Evolutionary conservation across 1,140 invertebrate genomes (phyloP), one percentile per base, ranked within the genome.

Genomic region (Diploscapter pachys): DNA sequence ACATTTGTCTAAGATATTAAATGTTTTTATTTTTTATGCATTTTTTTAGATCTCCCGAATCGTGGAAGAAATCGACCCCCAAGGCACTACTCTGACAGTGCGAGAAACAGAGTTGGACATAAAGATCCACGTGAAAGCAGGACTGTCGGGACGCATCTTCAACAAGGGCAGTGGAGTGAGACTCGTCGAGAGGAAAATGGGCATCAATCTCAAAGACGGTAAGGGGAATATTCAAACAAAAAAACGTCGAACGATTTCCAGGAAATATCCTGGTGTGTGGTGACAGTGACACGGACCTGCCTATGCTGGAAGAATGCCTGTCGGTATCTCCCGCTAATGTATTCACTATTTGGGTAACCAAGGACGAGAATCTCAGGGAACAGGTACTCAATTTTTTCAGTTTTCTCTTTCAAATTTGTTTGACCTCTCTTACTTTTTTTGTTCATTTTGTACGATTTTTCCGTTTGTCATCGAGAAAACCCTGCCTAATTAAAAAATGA

Each of bases 111-210:
- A 85, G 50, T 85, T 81, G 6, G 83, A 85, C 70, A 76, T 86
- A 13, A 85, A 85, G 61, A 81, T 86, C 51, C 80, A 82, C 59
- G 66, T 84, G 54, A 85, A 82, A 72, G 83, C 75, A 48, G 64
- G 57, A 6, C 49, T 76, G 11, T 66, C n/a, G 31, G 83, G 84
- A n/a, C 74, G 73, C 48, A 80, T 86, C 8, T 85, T 85, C 71
- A 79, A 83, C 71, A 85, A 85, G 69, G 83, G 83, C n/a, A 75
- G 86, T 73, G 83, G 83, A 8, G 76, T 85, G 9, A 62, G 78
- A 63, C 72, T 85, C 50, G 71, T 85, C 1, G 75, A 79, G 11
- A 68, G 86, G 61, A 84, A 86, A 49, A 76, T 81, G 71, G 79
- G 83, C 51, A 82, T 74, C 64, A 81, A 85, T 65, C 70, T 86